Conservation (phyloP, 1,140 invertebrate genomes). For the Dreissena rostriformis region DNA sequence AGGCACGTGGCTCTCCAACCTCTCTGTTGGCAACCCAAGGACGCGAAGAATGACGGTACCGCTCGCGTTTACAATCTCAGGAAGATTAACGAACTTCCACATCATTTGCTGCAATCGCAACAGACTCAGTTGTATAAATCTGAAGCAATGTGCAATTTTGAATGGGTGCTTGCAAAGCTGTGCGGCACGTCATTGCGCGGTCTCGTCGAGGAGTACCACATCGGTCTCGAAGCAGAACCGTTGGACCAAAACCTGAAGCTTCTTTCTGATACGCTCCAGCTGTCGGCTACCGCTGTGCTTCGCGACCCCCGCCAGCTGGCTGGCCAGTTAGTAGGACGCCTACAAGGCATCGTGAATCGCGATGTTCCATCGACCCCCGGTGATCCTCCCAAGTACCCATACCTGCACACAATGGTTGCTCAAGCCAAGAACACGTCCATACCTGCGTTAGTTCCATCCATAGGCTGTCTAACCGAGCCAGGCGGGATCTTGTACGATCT, state of each 20-base stretch:
- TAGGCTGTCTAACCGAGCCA: constrained; percentile 75
- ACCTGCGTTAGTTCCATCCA: constrained; percentile 74
- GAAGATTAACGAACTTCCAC: constrained; percentile 91
- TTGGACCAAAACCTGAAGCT: constrained; percentile 95
- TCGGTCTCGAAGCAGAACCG: constrained; percentile 89
- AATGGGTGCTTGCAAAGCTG: constrained; percentile 98
- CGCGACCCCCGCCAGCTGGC: constrained; percentile 97
- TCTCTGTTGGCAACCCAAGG: constrained; percentile 88
- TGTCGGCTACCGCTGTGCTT: constrained; percentile 87
- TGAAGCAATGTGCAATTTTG: constrained; percentile 97
- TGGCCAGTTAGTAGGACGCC: constrained; percentile 94
- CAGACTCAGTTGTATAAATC: constrained; percentile 95
- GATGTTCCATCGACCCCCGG: constrained; percentile 72
- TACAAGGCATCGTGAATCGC: constrained; percentile 81
- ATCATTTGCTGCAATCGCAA: constrained; percentile 89
- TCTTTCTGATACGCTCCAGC: constrained; percentile 94
- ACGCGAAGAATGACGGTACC: constrained; percentile 83
- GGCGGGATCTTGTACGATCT: constrained; percentile 77
- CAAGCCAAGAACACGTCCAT: constrained; percentile 72
- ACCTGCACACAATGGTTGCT: constrained; percentile 67
- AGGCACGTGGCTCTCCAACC: constrained; percentile 70
- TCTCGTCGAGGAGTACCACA: constrained; percentile 96
- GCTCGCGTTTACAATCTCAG: constrained; percentile 88
- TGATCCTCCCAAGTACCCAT: constrained; percentile 76
- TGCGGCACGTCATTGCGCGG: constrained; percentile 95